Evolutionary conservation across 1,140 invertebrate species (phyloP), one percentile per base, ranked within the genome.

Genomic region (Olivierus martensii): DNA sequence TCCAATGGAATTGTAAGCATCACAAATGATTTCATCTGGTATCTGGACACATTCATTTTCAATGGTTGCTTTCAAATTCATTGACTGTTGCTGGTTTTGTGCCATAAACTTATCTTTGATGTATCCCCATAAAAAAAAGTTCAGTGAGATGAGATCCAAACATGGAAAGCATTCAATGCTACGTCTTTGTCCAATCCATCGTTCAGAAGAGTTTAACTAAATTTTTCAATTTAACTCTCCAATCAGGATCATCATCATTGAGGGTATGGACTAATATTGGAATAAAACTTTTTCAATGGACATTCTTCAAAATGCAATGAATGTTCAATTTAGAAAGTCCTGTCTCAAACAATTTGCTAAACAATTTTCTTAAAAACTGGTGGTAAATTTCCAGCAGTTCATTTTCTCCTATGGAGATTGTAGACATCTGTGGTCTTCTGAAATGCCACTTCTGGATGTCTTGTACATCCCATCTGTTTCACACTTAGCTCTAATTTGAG

Each of bases 221-320:
- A 7, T 28, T 28, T 28, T 28, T 6, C 4, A 28, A 28, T 28
- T 4, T 28, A 28, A 28, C 7, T 49, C 56, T 51, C 1, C 36
- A 21, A 28, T 57, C 49, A 28, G 47, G 54, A 48, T 57, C 22
- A 43, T 51, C 49, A 49, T 59, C 46, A 46, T 54, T 54, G 21
- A 53, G 51, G 17, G 56, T 45, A 45, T 59, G 52, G 9, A 59
- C 37, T 55, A 59, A 41, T 60, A 28, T 55, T 46, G 51, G 48
- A 55, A 59, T 59, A 44, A 51, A 59, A 37, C 35, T 44, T 58
- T 57, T 59, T 37, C 44, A 60, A 41, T 51, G 48, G 14, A 36
- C 11, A 7, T 47, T 18, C 38, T 51, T 49, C 49, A 59, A 44
- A 38, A 56, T 49, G 53, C 46, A 44, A 43, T 53, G 28, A 38